Percentiles rank a stretch among this genome's conserved stretches.
phyloP scores from a whole-genome alignment of 2,888 invertebrate species.

The Bimastos eiseni region DNA sequence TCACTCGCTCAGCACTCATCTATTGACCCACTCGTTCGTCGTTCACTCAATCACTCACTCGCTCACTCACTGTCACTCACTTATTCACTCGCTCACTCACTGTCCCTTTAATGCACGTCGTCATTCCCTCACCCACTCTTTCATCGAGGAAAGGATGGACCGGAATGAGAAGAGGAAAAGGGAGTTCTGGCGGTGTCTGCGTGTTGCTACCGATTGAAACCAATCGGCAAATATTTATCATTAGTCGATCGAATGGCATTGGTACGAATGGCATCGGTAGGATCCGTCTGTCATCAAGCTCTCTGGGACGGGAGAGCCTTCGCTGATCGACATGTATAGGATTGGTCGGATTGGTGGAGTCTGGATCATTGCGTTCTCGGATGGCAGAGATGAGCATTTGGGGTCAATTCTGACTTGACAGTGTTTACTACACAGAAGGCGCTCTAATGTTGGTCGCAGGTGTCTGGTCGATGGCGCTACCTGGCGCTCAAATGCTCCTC shows the following conservation, averaged over 20 bases:
- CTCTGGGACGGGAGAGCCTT: neutral
- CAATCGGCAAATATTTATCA: neutral
- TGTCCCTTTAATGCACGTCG: too few species aligned
- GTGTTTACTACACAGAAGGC: neutral
- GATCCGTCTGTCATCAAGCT: neutral
- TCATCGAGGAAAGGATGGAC: neutral
- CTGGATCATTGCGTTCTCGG: neutral
- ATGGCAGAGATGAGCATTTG: neutral
- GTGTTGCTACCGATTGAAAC: neutral
- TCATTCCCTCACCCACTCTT: neutral
- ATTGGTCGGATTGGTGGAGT: neutral
- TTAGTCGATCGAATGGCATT: neutral
- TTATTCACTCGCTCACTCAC: too few species aligned
- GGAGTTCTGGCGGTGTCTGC: neutral
- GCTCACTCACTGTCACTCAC: too few species aligned
- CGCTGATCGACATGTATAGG: neutral
- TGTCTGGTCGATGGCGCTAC: neutral
- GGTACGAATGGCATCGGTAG: neutral
- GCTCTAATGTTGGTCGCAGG: neutral
- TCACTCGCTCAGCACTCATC: neutral
- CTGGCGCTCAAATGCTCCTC: neutral
- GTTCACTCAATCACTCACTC: too few species aligned
- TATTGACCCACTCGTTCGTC: neutral
- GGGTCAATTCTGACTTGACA: slow-evolving; percentile 5
- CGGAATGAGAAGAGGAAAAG: neutral